Conservation (phyloP, 2,113 vertebrate species). For the Marcusenius ussheri region DNA sequence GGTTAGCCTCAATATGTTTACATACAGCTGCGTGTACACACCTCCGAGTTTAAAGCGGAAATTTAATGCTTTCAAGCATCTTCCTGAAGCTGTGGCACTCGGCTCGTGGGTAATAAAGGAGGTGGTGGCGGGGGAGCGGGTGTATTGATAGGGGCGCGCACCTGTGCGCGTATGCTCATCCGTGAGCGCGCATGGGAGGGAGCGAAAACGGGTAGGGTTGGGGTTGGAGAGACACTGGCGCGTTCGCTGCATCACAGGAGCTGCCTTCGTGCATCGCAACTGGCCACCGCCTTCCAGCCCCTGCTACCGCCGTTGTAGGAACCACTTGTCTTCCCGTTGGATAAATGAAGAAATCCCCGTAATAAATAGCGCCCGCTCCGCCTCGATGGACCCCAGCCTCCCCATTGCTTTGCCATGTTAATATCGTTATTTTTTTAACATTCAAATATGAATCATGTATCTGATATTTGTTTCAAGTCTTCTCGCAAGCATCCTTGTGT, state of each 20-base stretch:
- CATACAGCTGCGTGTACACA: not conserved
- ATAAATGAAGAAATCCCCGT: conserved; percentile 48
- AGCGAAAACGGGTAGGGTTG: not conserved
- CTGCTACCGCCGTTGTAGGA: not conserved
- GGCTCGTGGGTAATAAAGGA: not conserved
- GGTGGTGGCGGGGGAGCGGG: not conserved
- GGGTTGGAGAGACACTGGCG: conserved; percentile 23
- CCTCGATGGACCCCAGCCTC: conserved; percentile 54
- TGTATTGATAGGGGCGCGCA: not conserved
- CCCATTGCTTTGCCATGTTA: conserved; percentile 55
- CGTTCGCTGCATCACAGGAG: conserved; percentile 37
- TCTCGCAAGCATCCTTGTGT: conserved; percentile 60
- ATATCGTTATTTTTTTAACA: conserved; percentile 53
- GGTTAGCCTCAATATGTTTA: not conserved
- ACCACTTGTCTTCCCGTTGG: conserved; percentile 45
- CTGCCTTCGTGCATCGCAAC: conserved; percentile 44
- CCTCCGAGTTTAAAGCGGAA: not conserved
- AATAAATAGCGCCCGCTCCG: conserved; percentile 37
- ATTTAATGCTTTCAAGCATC: not conserved
- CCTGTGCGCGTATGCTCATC: not conserved
- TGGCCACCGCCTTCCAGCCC: conserved; percentile 57
- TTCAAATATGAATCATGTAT: conserved; percentile 75
- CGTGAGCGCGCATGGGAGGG: conserved; percentile 9
- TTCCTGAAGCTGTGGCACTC: not conserved
- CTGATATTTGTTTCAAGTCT: conserved; percentile 66